Base-by-base conservation (phyloP, 2,888 invertebrate species). In the Deilephila elpenor region DNA sequence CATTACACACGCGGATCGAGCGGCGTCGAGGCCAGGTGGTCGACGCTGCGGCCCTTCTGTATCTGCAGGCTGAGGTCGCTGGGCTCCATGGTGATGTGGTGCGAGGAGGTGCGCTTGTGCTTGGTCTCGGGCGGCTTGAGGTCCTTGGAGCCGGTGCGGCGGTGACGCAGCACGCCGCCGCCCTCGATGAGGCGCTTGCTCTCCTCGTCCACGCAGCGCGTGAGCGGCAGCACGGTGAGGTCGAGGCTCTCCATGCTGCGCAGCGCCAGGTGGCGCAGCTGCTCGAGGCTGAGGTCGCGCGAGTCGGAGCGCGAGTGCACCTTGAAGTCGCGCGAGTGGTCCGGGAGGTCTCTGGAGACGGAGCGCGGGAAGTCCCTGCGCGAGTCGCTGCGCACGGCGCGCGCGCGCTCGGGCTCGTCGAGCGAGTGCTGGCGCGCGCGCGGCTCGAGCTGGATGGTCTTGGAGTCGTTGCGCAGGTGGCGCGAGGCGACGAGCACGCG, bases 381-480 rank as follows among this genome's bases (percentile, higher is more conserved):
- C 25, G 64, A 67, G 77, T 84, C 82, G 76, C 85, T 83, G 74
- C 81, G 83, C 56, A 79, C 84, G 75, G 78, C 82, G 76, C 79
- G 93, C 84, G 73, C 72, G 73, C 86, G 85, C 71, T 85, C 85
- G 34, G 86, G 81, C 75, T 90, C 92, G 56, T 91, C 93, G 2
- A 83, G 78, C 73, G 90, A 87, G 82, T 89, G 91, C 71, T 91
- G 92, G 0, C 92, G 94, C 84, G 95, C 93, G 89, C 95, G 93
- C 79, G 95, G 95, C 84, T 96, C 96, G 79, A 96, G 88, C 80
- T 96, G 96, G 79, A 96, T 95, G n/a, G 96, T 96, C 83, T 96
- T 96, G 76, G 96, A 96, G 88, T 96, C 96, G 88, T 95, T 96
- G 76, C 96, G 94, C 53, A 95, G 92, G 81, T 96, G 96, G 1